Conservation (phyloP, 2,797 vertebrate genomes). For the Girardinus metallicus region DNA sequence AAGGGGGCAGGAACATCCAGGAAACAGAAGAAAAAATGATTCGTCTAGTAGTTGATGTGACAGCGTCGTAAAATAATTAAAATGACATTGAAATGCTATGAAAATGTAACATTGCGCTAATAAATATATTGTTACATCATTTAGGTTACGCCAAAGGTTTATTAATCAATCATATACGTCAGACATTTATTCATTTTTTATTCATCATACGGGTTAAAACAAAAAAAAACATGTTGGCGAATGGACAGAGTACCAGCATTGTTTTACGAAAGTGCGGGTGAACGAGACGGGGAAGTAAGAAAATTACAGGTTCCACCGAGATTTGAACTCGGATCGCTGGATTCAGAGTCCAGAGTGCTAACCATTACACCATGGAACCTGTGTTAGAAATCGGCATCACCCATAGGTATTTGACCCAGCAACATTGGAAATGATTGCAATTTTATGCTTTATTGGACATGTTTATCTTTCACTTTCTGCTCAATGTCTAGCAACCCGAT, state of each 20-base stretch:
- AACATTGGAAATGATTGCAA: rapidly evolving
- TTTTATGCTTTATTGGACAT: rapidly evolving
- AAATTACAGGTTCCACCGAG: slow-evolving; percentile 67
- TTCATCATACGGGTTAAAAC: neutral
- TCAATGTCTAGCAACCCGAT: neutral
- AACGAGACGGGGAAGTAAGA: rapidly evolving
- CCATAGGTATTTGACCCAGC: too few species aligned
- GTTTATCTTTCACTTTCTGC: too few species aligned
- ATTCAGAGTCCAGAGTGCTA: slow-evolving; percentile 74
- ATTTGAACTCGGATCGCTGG: slow-evolving; percentile 72
- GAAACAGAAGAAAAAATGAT: slow-evolving; percentile 74
- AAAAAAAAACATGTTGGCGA: too few species aligned
- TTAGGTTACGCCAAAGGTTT: neutral
- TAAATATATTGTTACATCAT: neutral
- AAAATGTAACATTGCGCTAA: neutral
- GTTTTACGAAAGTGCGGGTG: neutral
- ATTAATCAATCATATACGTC: neutral
- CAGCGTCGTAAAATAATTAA: neutral
- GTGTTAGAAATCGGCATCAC: rapidly evolving
- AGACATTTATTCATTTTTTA: neutral
- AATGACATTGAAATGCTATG: neutral
- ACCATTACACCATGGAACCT: slow-evolving; percentile 72
- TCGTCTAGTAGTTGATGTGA: neutral
- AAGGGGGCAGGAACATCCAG: slow-evolving; percentile 74
- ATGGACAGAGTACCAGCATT: neutral